Percentiles rank a stretch among this genome's conserved stretches.
These are phyloP conservation scores for Helostoma temminkii DNA, from an alignment of 2,797 vertebrate genomes.

Conservation along the genomic window DNA sequence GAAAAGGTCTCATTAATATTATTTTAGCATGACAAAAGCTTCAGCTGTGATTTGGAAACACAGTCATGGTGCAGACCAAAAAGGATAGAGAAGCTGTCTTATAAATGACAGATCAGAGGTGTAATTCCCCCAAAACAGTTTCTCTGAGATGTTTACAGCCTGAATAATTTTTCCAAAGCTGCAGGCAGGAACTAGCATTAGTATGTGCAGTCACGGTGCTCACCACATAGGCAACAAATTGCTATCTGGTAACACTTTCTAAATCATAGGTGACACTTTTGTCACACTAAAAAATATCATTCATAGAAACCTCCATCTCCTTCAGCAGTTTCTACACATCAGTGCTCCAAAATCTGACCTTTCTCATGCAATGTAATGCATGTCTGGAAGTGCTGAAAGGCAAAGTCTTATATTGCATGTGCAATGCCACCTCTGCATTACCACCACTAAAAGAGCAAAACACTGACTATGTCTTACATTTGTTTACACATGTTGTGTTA, in stretches of 20 bases:
- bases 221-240: not conserved
- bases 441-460: not conserved
- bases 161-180: not conserved
- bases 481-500: conserved; percentile 47
- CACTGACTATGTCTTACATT: conserved; percentile 12
- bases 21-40: too few species aligned
- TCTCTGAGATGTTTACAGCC: not conserved
- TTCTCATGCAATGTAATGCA: not conserved
- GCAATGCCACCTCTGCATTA: not conserved
- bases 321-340: not conserved
- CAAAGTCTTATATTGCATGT: not conserved
- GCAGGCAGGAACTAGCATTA: not conserved
- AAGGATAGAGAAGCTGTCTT: not conserved
- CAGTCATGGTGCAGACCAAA: too few species aligned
- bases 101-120: not conserved
- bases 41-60: too few species aligned
- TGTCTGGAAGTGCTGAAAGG: not conserved
- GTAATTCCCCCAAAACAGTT: not conserved
- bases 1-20: too few species aligned
- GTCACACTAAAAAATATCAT: not conserved
- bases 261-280: conserved; percentile 5
- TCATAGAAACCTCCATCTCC: not conserved
- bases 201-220: not conserved
- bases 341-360: not conserved
- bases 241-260: not conserved